Conservation (phyloP, 1,140 invertebrate species). For the Heliothis virescens region DNA sequence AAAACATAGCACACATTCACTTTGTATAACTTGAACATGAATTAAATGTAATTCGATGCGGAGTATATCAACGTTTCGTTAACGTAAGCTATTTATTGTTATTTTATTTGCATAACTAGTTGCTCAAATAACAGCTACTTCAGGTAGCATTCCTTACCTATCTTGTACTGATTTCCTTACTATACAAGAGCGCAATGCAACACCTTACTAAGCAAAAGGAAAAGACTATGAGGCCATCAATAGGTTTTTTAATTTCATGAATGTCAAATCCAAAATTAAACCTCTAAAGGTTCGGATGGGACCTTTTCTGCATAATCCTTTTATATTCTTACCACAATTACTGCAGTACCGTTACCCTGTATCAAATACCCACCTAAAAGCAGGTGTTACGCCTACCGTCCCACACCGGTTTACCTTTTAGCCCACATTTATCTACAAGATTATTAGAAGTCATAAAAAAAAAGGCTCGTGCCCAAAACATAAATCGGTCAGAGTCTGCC, state of each 20-base stretch:
- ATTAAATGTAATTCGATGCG: slow-evolving; percentile 31
- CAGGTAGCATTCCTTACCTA: neutral
- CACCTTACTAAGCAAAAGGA: neutral
- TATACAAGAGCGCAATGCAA: neutral
- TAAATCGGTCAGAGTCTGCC: neutral
- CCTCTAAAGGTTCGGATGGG: too few relatives aligned
- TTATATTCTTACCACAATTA: neutral
- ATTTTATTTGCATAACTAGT: neutral
- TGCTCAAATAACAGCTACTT: neutral
- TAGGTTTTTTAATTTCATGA: too few relatives aligned
- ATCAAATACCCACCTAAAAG: neutral
- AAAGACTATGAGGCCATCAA: too few relatives aligned
- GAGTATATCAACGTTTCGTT: slow-evolving; percentile 7
- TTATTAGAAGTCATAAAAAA: neutral
- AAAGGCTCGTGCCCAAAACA: neutral
- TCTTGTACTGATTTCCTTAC: neutral
- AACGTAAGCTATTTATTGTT: neutral
- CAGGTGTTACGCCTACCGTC: slow-evolving; percentile 5
- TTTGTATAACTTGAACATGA: slow-evolving; percentile 22
- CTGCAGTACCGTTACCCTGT: neutral
- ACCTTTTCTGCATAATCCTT: neutral
- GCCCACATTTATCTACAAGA: neutral
- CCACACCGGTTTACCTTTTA: slow-evolving; percentile 10
- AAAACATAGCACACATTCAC: slow-evolving; percentile 1
- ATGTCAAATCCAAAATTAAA: too few relatives aligned